Evolutionary conservation across 2,888 invertebrate genomes (phyloP), one percentile per base, ranked within the genome.

Genomic region (Odontocolon sp.): DNA sequence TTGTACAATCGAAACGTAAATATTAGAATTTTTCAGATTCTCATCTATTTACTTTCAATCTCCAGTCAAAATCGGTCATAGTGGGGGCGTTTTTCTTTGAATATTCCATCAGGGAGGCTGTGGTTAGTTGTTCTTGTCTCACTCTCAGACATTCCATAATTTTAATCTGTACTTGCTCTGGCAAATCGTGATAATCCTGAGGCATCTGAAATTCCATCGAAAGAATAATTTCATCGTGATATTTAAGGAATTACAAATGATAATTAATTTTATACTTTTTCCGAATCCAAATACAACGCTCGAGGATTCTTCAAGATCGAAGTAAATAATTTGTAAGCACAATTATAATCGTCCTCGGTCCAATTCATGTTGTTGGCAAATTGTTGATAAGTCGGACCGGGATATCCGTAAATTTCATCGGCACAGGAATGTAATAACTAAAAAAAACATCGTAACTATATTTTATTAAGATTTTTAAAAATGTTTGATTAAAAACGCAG

Each of bases 1-100:
- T n/a, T n/a, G n/a, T n/a, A n/a, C n/a, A n/a, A n/a, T n/a, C n/a
- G n/a, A n/a, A n/a, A n/a, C n/a, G n/a, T n/a, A n/a, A n/a, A n/a
- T n/a, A n/a, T n/a, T n/a, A n/a, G n/a, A n/a, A n/a, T n/a, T n/a
- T n/a, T 38, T 66, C 28, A 42, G 33, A 50, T 56, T 2, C 14
- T 54, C 23, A 14, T 18, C n/a, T 42, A 52, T 31, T 28, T 81
- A 90, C 90, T 84, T 92, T 92, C 31, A 93, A 79, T 85, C 91
- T 91, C 92, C 92, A 93, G 83, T 93, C 92, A 76, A 92, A 91
- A 78, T 91, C 91, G 38, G 88, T 87, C 8, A 92, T 85, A 1
- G 92, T 87, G 36, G 88, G 82, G 1, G 76, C 77, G 33, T 87
- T 86, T 68, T 82, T 87, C 77, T 88, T 89, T 0, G 91, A 85